phyloP scores from a whole-genome alignment of 2,113 vertebrate species.

The Tetrao urogallus region DNA sequence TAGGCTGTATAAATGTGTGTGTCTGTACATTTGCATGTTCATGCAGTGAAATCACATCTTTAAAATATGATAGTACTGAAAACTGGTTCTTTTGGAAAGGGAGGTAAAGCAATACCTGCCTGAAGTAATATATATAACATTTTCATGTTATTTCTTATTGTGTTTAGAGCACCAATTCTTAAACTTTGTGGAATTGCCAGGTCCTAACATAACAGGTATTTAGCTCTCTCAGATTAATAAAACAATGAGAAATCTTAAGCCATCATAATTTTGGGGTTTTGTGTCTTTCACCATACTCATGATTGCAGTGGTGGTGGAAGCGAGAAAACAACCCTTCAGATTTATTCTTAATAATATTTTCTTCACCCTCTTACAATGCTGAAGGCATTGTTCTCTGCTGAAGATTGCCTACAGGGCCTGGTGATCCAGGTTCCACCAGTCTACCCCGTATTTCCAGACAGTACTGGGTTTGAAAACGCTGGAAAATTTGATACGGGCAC shows the following conservation, averaged over 20 bases:
- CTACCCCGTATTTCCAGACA: neutral
- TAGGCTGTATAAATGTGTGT: neutral
- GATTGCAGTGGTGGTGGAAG: neutral
- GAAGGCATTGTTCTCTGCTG: neutral
- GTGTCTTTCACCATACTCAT: neutral
- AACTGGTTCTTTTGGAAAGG: constrained; percentile 51
- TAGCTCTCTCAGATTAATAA: neutral
- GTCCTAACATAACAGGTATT: neutral
- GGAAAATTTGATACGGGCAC: neutral
- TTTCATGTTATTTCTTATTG: neutral
- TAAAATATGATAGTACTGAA: constrained; percentile 27
- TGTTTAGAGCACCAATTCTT: neutral
- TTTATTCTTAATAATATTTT: neutral
- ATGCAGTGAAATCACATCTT: constrained; percentile 1
- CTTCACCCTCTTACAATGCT: neutral
- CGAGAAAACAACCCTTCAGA: neutral
- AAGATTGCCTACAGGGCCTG: neutral
- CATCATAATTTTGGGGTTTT: neutral
- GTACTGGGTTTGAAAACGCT: neutral
- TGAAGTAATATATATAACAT: neutral
- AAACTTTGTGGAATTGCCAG: neutral
- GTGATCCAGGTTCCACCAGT: neutral
- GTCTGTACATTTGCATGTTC: neutral
- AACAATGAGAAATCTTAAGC: neutral
- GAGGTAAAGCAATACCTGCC: constrained; percentile 12